Conservation (phyloP, 2,113 vertebrate species). For the Eulemur macaco region DNA sequence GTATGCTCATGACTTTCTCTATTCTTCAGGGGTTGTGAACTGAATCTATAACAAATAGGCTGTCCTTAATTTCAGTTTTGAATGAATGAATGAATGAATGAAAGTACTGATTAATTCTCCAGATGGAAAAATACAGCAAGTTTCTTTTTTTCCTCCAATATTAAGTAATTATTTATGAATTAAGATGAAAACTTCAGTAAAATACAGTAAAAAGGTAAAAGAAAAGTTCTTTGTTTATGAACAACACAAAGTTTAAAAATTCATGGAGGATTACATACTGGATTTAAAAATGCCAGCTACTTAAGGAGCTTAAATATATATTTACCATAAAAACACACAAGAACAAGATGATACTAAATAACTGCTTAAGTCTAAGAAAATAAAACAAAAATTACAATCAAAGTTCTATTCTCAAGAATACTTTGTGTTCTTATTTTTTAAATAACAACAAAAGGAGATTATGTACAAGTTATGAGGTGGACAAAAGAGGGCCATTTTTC, state of each 20-base stretch:
- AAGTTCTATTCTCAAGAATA: neutral
- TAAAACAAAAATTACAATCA: neutral
- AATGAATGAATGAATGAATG: neutral
- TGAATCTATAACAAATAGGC: neutral
- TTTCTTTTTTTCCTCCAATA: neutral
- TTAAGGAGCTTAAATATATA: neutral
- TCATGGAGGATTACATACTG: neutral
- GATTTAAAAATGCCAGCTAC: neutral
- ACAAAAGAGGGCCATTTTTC: neutral
- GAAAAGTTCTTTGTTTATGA: neutral
- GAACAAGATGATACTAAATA: neutral
- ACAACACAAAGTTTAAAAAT: neutral
- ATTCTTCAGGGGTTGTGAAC: neutral
- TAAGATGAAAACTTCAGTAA: neutral
- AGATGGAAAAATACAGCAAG: neutral
- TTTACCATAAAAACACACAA: neutral
- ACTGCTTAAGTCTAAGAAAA: neutral
- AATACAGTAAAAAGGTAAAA: neutral
- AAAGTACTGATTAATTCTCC: neutral
- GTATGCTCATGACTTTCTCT: neutral
- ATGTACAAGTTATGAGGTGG: neutral
- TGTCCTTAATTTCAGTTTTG: neutral
- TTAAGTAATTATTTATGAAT: neutral
- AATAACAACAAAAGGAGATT: neutral
- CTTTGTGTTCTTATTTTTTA: neutral